Percentiles rank a stretch among this genome's conserved stretches.
Evolutionary conservation across 2,113 vertebrate genomes (phyloP).

Genomic region (Macrotis lagotis): DNA sequence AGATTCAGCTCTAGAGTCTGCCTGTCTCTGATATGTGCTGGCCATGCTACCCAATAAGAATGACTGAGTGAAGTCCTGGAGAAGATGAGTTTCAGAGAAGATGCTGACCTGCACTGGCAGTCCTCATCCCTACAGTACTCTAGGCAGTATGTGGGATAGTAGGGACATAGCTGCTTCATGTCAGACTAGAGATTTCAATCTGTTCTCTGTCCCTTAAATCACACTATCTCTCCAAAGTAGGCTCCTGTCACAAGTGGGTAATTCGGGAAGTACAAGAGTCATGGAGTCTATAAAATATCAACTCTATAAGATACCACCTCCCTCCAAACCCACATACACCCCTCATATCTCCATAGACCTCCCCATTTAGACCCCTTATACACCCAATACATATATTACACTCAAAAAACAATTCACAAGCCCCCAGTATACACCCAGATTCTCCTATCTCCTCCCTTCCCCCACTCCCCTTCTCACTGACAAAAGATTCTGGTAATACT

Average conservation of each 20-base stretch:
- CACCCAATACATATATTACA: neutral
- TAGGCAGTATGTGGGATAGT: neutral
- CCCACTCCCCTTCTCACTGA: too few species aligned
- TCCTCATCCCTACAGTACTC: neutral
- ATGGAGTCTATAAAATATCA: neutral
- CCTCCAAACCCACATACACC: too few species aligned
- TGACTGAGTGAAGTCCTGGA: too few species aligned
- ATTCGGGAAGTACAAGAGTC: neutral
- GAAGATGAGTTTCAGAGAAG: neutral
- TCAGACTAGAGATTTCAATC: neutral
- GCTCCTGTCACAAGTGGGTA: neutral
- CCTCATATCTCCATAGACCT: too few species aligned
- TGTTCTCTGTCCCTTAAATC: neutral
- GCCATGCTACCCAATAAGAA: too few species aligned
- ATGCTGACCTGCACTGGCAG: neutral
- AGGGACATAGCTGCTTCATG: neutral
- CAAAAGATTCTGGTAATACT: slow-evolving; percentile 36
- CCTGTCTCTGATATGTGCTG: too few species aligned
- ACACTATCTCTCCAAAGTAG: neutral
- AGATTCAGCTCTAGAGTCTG: too few species aligned
- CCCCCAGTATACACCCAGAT: neutral
- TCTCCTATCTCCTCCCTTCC: neutral
- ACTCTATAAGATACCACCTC: neutral
- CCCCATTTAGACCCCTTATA: neutral
- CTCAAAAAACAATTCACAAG: neutral